Base-by-base conservation (phyloP, 2,888 invertebrate genomes). In the Alloscopus bannaensis region DNA sequence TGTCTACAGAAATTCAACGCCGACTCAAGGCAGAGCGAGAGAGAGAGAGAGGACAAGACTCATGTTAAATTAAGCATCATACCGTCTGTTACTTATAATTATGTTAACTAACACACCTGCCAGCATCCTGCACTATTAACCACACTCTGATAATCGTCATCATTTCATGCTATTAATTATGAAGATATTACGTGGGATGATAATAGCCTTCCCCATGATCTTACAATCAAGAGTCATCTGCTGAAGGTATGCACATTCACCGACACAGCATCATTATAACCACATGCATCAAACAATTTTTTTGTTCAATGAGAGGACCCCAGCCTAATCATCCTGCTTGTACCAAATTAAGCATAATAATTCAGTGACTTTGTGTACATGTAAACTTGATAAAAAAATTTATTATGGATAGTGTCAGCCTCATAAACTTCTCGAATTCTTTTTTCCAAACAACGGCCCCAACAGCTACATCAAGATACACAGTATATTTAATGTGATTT, bases 1-100 rank as follows among this genome's bases (percentile, higher is more conserved):
- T 65, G 64, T 65, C 45, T 73, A 57, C 73, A 16, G 72, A 72
- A 72, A 72, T 72, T 64, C 64, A 72, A 72, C 72, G 64, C 72
- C 72, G 62, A 22, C 65, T 52, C n/a, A n/a, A n/a, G n/a, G n/a
- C n/a, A n/a, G n/a, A n/a, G n/a, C n/a, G n/a, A n/a, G n/a, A n/a
- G n/a, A n/a, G n/a, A n/a, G n/a, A n/a, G 64, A 52, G 72, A 62
- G 40, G 62, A 62, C 52, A 72, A 62, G 52, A 50, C 64, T 72
- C 62, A 28, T 6, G 62, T 62, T 64, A 72, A 72, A 72, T 64
- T 62, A 64, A 71, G 40, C 47, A 26, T n/a, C 50, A 8, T 72
- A 31, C 64, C 64, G 62, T 42, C 62, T 64, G 64, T 64, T 72
- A 64, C 72, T 64, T 52, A 72, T 72, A 72, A 72, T 72, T 72